Conservation (phyloP, 1,140 invertebrate genomes). For the Trachymyrmex cornetzi region DNA sequence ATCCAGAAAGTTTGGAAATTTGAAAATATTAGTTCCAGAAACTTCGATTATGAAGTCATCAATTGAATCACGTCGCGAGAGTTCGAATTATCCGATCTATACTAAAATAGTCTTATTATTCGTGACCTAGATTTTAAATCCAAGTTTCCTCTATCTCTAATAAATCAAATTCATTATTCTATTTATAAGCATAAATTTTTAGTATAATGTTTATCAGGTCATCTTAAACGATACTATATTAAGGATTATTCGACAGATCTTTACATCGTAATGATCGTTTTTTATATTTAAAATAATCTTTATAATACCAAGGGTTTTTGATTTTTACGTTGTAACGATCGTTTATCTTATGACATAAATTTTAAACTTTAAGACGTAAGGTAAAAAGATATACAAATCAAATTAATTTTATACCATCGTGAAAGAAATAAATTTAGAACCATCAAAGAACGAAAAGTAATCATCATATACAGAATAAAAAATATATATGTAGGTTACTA, state of each 20-base stretch:
- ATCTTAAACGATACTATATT: not conserved
- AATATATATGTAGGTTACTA: not conserved
- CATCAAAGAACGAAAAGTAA: not conserved
- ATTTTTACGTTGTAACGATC: too few species aligned
- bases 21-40: not conserved
- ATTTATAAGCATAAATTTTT: not conserved
- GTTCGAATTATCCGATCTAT: slow-evolving; percentile 1
- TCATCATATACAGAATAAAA: not conserved
- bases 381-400: not conserved
- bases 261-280: not conserved
- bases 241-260: not conserved
- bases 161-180: not conserved
- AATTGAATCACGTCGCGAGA: not conserved
- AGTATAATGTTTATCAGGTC: not conserved
- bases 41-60: not conserved
- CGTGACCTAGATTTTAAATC: not conserved
- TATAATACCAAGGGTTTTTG: too few species aligned
- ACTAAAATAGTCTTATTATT: slow-evolving; percentile 15
- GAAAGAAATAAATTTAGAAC: not conserved
- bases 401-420: not conserved
- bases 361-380: not conserved
- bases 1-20: slow-evolving; percentile 3
- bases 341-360: too few species aligned
- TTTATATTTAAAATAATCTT: too few species aligned
- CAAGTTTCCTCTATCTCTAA: not conserved